A percentile compares a stretch with the other conserved stretches of the same genome.
Evolutionary conservation across 2,888 invertebrate genomes (phyloP).

Genomic region (Crossocerus cetratus): DNA sequence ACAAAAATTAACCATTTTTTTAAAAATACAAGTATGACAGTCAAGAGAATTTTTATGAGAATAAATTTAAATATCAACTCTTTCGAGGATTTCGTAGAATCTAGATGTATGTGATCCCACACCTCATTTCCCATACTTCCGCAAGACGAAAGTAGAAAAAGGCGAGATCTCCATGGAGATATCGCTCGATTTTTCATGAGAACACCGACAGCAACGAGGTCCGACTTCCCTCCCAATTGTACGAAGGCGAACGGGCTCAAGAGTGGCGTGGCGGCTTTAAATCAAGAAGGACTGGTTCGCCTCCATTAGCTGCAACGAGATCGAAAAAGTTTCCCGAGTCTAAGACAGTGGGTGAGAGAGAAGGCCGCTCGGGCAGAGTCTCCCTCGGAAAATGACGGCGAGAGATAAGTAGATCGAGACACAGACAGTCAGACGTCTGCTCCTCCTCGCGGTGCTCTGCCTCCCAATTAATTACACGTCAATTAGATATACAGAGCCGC

Average conservation of each 20-base stretch:
- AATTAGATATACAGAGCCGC: slow-evolving; percentile 46
- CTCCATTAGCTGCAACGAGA: slow-evolving; percentile 30
- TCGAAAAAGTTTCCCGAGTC: slow-evolving; percentile 37
- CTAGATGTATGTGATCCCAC: too few species aligned
- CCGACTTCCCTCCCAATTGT: background rate
- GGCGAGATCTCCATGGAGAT: too few species aligned
- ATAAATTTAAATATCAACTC: too few species aligned
- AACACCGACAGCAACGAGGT: background rate
- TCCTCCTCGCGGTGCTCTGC: slow-evolving; percentile 4
- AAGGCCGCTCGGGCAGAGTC: too few species aligned
- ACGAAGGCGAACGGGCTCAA: background rate
- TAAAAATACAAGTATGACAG: too few species aligned
- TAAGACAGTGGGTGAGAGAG: background rate
- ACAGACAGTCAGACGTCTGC: background rate
- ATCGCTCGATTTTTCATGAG: too few species aligned
- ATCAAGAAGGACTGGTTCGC: slow-evolving; percentile 27
- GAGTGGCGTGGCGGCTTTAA: slow-evolving; percentile 2
- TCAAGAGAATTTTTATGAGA: too few species aligned
- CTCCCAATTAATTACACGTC: slow-evolving; percentile 51
- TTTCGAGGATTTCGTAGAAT: too few species aligned
- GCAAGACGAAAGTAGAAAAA: too few species aligned
- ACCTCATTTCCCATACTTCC: too few species aligned
- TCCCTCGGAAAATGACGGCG: too few species aligned
- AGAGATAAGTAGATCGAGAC: background rate
- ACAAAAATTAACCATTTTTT: too few species aligned